phyloP scores from a whole-genome alignment of 2,113 vertebrate genomes.

The Cynopterus brachyotis region DNA sequence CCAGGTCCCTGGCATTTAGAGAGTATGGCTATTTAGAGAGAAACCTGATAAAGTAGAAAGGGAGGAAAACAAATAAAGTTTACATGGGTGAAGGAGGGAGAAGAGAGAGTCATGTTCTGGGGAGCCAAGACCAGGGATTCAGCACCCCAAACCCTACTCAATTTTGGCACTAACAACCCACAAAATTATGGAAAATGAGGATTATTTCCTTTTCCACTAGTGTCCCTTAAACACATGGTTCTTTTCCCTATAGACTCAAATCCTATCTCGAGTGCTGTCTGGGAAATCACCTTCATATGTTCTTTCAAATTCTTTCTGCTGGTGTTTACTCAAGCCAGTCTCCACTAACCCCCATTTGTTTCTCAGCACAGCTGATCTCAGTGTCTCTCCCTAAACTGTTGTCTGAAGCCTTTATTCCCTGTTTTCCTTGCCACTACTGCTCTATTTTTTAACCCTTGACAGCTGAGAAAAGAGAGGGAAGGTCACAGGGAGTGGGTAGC shows the following conservation, averaged over 20 bases:
- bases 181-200: not conserved
- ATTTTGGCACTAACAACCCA: constrained; percentile 61
- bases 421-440: not conserved
- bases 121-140: constrained; percentile 44
- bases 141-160: constrained; percentile 5
- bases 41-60: constrained; percentile 61
- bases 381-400: constrained; percentile 52
- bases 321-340: not conserved
- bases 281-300: not conserved
- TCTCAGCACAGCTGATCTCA: constrained; percentile 37
- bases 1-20: constrained; percentile 64
- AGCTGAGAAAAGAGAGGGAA: not conserved
- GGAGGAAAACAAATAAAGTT: constrained; percentile 47
- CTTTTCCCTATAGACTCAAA: not conserved
- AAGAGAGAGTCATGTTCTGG: constrained; percentile 11
- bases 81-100: constrained; percentile 1
- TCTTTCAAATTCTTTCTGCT: constrained; percentile 32
- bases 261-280: not conserved
- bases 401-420: not conserved
- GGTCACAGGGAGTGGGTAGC: not conserved
- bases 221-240: not conserved
- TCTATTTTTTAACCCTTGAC: not conserved
- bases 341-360: constrained; percentile 48
- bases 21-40: constrained; percentile 67
- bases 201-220: not conserved